Evolutionary conservation across 1,140 invertebrate genomes (phyloP).

Genomic region (Eciton burchellii): DNA sequence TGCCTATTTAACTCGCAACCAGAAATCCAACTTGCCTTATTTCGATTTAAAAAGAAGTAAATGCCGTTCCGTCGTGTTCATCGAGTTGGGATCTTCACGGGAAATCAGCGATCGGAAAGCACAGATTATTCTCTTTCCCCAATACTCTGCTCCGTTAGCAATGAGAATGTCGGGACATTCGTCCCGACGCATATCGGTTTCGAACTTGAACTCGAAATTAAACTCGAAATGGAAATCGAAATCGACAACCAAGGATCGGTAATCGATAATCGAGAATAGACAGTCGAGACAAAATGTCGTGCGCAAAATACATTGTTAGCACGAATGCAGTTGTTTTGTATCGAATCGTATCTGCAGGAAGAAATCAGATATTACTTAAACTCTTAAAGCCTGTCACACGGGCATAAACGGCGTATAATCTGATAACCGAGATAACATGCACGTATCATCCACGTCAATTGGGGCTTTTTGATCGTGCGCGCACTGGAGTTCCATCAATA

Average conservation of each 20-base stretch:
- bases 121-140: background rate
- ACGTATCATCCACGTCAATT: background rate
- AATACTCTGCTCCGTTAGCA: background rate
- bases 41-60: slow-evolving; percentile 22
- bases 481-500: slow-evolving; percentile 6
- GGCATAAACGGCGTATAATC: background rate
- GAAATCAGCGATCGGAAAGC: slow-evolving; percentile 5
- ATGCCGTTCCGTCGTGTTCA: background rate
- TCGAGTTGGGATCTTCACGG: background rate
- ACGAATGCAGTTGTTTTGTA: background rate
- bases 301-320: background rate
- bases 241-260: too few relatives aligned
- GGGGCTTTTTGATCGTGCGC: slow-evolving; percentile 4
- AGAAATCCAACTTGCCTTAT: slow-evolving; percentile 25
- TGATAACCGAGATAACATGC: slow-evolving; percentile 6
- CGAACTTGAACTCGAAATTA: too few relatives aligned
- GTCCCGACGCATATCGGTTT: too few relatives aligned
- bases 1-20: slow-evolving; percentile 28
- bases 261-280: too few relatives aligned
- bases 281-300: background rate
- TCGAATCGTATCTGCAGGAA: background rate
- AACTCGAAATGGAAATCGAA: background rate
- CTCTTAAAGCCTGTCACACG: background rate
- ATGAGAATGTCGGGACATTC: too few relatives aligned
- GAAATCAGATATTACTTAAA: background rate